Conservation (phyloP, 2,888 invertebrate species). For the Taphrorychus bicolor region DNA sequence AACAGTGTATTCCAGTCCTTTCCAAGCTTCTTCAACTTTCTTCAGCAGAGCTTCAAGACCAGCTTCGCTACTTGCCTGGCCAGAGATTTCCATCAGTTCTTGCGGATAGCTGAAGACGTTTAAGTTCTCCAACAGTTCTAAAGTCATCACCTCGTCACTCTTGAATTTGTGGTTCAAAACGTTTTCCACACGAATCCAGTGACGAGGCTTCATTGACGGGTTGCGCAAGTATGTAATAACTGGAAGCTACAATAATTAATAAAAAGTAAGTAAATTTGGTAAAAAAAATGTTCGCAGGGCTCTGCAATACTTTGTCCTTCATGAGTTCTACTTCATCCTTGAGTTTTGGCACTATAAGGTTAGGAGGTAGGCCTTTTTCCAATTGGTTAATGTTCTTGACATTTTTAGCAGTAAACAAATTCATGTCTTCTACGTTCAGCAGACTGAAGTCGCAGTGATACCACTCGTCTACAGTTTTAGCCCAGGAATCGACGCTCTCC, state of each 20-base stretch:
- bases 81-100: conserved; percentile 83
- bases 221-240: conserved; percentile 83
- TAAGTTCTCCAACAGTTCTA: conserved; percentile 73
- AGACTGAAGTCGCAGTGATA: conserved; percentile 67
- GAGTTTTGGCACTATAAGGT: conserved; percentile 78
- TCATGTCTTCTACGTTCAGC: conserved; percentile 78
- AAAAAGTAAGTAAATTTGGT: background rate
- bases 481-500: conserved; percentile 81
- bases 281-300: background rate
- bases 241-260: conserved; percentile 65
- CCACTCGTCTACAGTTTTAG: conserved; percentile 71
- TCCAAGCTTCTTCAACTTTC: conserved; percentile 87
- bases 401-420: conserved; percentile 69
- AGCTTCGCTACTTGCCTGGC: conserved; percentile 88
- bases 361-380: conserved; percentile 83
- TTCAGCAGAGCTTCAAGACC: conserved; percentile 80
- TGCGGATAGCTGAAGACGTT: conserved; percentile 78
- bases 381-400: conserved; percentile 77
- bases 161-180: conserved; percentile 76
- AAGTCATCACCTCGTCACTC: conserved; percentile 70
- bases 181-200: conserved; percentile 84
- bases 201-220: conserved; percentile 77
- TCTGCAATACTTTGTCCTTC: conserved; percentile 78
- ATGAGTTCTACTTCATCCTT: conserved; percentile 80
- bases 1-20: conserved; percentile 78